Evolutionary conservation across 2,888 invertebrate species (phyloP), one percentile per base, ranked within the genome.

Genomic region (Pycnomerus fuliginosus): DNA sequence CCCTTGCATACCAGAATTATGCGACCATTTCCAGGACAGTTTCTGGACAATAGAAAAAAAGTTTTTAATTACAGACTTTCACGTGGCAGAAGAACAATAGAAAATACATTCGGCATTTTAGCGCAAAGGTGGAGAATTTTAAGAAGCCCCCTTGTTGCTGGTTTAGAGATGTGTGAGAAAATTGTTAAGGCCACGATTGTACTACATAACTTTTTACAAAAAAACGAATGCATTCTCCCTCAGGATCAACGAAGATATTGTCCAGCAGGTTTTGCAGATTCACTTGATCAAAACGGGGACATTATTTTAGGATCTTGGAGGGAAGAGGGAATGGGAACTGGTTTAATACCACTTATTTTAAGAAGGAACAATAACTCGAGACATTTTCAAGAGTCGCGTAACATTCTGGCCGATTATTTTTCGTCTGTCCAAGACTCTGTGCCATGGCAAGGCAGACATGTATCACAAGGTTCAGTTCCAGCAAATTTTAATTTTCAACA

Each of bases 131-230:
- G 52, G 46, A 12, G 44, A 43, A 44, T 49, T 32, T 30, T 50
- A 10, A 4, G 25, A 25, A 4, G 10, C 4, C 5, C 25, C 11
- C 8, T 25, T 16, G 32, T 36, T 25, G 48, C 48, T 7, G 39
- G 37, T 28, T 24, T 50, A 7, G 34, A 44, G 17, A 36, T 42
- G 10, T 44, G 42, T 30, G 48, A 51, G 31, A 10, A 28, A 11
- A 50, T 48, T 27, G 32, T 35, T 10, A 32, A 46, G 23, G 48
- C 48, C 11, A 46, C 42, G 16, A 42, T 53, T 17, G 47, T 51
- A 4, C 29, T 53, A 4, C 51, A 52, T 28, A 53, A 53, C 38
- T 53, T 34, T 41, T 24, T 53, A 2, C 51, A 49, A 41, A 41
- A 30, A 22, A 27, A 31, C 11, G 51, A 52, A 31, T 27, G 16